A percentile compares a stretch with the other conserved stretches of the same genome.
Conservation (phyloP, 2,888 invertebrate genomes). For the Lamellibrachia satsuma region DNA sequence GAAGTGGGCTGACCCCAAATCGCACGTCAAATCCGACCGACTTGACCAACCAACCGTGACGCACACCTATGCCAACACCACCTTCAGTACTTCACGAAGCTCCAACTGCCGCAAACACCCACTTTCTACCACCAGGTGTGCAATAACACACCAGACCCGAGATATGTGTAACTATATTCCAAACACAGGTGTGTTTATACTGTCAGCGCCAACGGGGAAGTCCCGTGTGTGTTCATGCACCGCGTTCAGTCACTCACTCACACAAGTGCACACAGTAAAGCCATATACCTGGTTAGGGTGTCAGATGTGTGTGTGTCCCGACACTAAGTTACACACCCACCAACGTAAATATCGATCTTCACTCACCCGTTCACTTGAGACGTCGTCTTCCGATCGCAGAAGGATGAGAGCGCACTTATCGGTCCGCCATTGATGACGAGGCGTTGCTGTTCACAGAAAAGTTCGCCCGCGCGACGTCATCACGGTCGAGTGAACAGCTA, state of each 20-base stretch:
- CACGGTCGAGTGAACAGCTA: not conserved
- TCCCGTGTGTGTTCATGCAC: not conserved
- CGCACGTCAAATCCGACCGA: not conserved
- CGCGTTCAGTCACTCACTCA: not conserved
- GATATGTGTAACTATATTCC: not conserved
- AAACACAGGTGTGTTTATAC: not conserved
- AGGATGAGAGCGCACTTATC: not conserved
- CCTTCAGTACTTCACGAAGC: not conserved
- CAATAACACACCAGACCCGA: not conserved
- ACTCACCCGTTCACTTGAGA: not conserved
- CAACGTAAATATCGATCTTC: not conserved
- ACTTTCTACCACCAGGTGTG: not conserved
- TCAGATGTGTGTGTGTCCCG: not conserved
- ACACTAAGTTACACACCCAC: not conserved
- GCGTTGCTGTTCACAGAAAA: not conserved
- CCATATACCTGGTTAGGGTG: not conserved
- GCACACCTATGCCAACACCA: not conserved
- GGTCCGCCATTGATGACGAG: not conserved
- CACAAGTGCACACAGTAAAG: not conserved
- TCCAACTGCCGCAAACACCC: not conserved
- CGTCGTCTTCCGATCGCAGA: not conserved
- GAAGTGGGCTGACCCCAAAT: not conserved
- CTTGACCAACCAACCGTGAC: not conserved
- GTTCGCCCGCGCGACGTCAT: not conserved
- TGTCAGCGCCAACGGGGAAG: not conserved